Evolutionary conservation across 2,888 invertebrate species (phyloP), one percentile per base, ranked within the genome.

Genomic region (Microdon myrmicae): DNA sequence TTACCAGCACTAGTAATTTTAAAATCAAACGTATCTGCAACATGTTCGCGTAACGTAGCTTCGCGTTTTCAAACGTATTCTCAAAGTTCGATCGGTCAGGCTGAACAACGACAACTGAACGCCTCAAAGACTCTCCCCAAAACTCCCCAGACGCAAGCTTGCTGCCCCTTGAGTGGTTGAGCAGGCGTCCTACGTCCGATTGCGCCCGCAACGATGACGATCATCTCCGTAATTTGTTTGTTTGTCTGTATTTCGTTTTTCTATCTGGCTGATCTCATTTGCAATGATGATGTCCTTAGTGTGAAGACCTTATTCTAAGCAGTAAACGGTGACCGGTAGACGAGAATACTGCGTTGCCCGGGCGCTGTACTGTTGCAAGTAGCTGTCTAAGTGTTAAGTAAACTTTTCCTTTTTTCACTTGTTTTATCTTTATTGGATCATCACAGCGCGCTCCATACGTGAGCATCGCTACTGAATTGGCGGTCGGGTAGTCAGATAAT

Each of bases 211-310:
- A n/a, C n/a, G n/a, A n/a, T n/a, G n/a, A n/a, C n/a, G n/a, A n/a
- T n/a, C n/a, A n/a, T n/a, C n/a, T n/a, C 28, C 20, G 13, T 43
- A 23, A 12, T 34, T 37, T 17, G 26, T 20, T 29, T 56, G 16
- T 25, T 17, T 22, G 14, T 14, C 10, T 17, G 9, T 51, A 23
- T 9, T 43, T 35, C n/a, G 35, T 38, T 13, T 28, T 51, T n/a
- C 19, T 35, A 44, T 48, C 32, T 66, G 58, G 32, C 64, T 58
- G 51, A 58, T 34, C 66, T 53, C 59, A 66, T 66, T 66, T 66
- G 66, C 66, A 66, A 66, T 66, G 66, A 66, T 34, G 66, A 66
- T 66, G 66, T 66, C 66, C 66, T 66, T 66, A 66, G 59, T 66
- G 44, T 43, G 66, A 66, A 66, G 66, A 54, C 66, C 66, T 66